Base-by-base conservation (phyloP, 2,888 invertebrate genomes). In the Xestoiulus laeticollis region DNA sequence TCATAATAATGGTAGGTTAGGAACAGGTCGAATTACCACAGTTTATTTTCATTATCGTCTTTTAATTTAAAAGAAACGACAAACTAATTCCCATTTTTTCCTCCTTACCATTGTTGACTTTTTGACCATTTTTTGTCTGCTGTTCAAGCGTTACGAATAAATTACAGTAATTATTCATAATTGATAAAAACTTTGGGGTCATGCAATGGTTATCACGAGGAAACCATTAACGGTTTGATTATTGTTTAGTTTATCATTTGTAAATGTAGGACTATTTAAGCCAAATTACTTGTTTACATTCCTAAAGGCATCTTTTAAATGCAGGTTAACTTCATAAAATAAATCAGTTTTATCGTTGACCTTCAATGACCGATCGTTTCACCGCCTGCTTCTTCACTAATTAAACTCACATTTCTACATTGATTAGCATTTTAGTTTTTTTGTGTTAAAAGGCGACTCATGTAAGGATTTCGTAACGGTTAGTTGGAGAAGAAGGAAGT, bases 141-240 rank as follows among this genome's bases (percentile, higher is more conserved):
- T 78, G 78, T 14, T 30, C 78, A 78, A 26, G 1, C 30, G 22
- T 30, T 5, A 14, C 30, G 78, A 68, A 78, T 78, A 78, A 78
- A 78, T 30, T 30, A 26, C 14, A 3, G 78, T 78, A 78, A 30
- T 78, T 78, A 78, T 78, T 78, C 78, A 30, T 78, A 78, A 14
- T 78, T 26, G 78, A 78, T 30, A 26, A 30, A 48, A 10, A 26
- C 30, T 26, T 26, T 26, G 78, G 78, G 78, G 78, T 30, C 78
- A 78, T 14, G 78, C 78, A 30, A 30, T 78, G 78, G 78, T 30
- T 78, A 78, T 78, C 78, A 78, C 78, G 78, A 78, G 78, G 78
- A 78, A 78, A 14, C 30, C 78, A 78, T 78, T 78, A 78, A 78
- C 4, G 30, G 30, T 30, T 30, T 30, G 14, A 78, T 14, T 14